Base-by-base conservation (phyloP, 2,888 invertebrate species). In the Athalia cordata region DNA sequence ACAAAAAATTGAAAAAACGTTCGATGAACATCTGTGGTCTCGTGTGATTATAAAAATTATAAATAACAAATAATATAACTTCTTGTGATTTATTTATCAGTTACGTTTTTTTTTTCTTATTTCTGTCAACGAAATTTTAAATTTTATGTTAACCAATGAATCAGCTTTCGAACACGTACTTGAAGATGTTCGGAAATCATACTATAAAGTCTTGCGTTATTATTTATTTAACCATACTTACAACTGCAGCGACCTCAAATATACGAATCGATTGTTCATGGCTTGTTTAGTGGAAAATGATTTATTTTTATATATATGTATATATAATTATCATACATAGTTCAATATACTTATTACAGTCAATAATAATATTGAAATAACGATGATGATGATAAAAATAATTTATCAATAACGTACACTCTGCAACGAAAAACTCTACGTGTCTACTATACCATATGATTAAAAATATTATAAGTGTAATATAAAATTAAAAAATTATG, bases 241-340 rank as follows among this genome's bases (percentile, higher is more conserved):
- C 29, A 15, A 66, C 66, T 49, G 49, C 49, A 66, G 13, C 49
- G 66, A 66, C 50, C 66, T 66, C 66, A 66, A 66, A 47, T 13
- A 66, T 66, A 50, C 49, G 11, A 6, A 66, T 50, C 6, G 15
- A 66, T 66, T 66, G 11, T 45, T 68, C 47, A 72, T 57, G 13
- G 59, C 59, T 72, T 59, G 45, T 57, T 72, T 72, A 72, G 70
- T 72, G 13, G n/a, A 72, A 72, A 72, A 72, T 72, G 13, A 59
- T 72, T 72, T 59, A 72, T 72, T 72, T 72, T 72, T 45, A 72
- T 72, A 72, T 15, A 47, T 59, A 52, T 6, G 50, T 29, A 55
- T 65, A 65, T 11, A 11, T 45, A 45, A 29, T 29, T 47, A 65
- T 47, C 45, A 47, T 65, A 67, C 52, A n/a, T 45, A 55, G n/a